A percentile compares a stretch with the other conserved stretches of the same genome.
phyloP scores from a whole-genome alignment of 2,797 vertebrate genomes.

The Margarornis squamiger region DNA sequence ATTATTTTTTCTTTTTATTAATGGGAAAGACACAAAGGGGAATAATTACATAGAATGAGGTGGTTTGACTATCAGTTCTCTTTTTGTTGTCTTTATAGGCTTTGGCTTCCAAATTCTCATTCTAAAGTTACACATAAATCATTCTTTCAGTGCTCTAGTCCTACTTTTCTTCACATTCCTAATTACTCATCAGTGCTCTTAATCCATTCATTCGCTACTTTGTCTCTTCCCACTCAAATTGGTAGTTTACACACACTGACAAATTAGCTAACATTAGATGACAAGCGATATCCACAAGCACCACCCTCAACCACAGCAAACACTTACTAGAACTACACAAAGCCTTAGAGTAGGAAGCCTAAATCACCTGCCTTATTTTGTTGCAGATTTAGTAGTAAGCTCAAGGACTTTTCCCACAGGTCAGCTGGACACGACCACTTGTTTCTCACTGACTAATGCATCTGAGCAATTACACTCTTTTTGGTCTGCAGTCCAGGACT shows the following conservation, averaged over 20 bases:
- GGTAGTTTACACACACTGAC: neutral
- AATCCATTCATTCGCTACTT: neutral
- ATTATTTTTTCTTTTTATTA: neutral
- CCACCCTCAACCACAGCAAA: neutral
- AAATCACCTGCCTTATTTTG: neutral
- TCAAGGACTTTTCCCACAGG: neutral
- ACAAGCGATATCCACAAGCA: neutral
- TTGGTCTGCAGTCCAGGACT: neutral
- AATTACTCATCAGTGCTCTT: neutral
- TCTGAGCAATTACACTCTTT: neutral
- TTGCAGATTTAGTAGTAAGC: neutral
- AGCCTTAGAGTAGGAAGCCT: neutral
- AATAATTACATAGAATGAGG: neutral
- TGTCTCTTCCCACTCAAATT: conserved; percentile 43
- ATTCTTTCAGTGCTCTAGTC: neutral
- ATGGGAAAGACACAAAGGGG: neutral
- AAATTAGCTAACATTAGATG: neutral
- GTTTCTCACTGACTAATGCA: neutral
- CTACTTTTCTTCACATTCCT: neutral
- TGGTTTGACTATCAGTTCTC: neutral
- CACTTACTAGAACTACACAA: neutral
- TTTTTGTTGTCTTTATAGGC: neutral
- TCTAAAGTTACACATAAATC: neutral
- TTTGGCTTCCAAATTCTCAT: neutral
- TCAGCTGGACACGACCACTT: neutral